phyloP scores from a whole-genome alignment of 1,140 invertebrate species.

The Neodiprion pinetum region DNA sequence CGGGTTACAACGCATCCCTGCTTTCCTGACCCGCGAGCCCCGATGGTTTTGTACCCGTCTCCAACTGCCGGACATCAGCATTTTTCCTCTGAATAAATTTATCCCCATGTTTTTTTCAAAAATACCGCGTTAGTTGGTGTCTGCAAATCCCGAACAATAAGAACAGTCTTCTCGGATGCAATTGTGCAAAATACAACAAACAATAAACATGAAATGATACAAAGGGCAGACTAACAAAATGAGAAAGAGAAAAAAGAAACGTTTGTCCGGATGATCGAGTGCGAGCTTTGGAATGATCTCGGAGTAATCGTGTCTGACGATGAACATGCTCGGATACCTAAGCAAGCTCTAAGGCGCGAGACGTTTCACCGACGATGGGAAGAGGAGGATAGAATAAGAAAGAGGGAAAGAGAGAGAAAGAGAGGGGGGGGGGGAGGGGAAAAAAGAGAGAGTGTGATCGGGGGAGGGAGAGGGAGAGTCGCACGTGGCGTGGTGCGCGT shows the following conservation, averaged over 20 bases:
- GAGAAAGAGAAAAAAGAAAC: background rate
- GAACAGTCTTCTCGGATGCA: too few relatives aligned
- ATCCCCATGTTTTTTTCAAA: too few relatives aligned
- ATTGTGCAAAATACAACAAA: too few relatives aligned
- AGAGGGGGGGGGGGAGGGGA: background rate
- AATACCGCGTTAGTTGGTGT: background rate
- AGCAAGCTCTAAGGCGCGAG: background rate
- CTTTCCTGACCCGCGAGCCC: background rate
- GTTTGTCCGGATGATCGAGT: background rate
- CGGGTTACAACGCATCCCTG: background rate
- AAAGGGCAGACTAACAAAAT: too few relatives aligned
- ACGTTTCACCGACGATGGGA: background rate
- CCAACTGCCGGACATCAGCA: background rate
- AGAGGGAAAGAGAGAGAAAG: slow-evolving; percentile 6
- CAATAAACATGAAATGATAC: too few relatives aligned
- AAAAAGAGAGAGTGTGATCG: slow-evolving; percentile 12
- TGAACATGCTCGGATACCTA: background rate
- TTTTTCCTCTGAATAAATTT: too few relatives aligned
- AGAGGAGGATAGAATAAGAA: too few relatives aligned
- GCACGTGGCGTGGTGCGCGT: slow-evolving; percentile 39
- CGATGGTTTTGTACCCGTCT: background rate
- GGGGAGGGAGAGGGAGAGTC: slow-evolving; percentile 31
- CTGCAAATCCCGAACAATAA: background rate
- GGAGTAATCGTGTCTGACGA: background rate
- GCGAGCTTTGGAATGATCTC: background rate